Percentiles rank a stretch among this genome's conserved stretches.
These are phyloP conservation scores for Hydrocynus forskahlii DNA, from an alignment of 2,797 vertebrate genomes.

Conservation along the genomic window DNA sequence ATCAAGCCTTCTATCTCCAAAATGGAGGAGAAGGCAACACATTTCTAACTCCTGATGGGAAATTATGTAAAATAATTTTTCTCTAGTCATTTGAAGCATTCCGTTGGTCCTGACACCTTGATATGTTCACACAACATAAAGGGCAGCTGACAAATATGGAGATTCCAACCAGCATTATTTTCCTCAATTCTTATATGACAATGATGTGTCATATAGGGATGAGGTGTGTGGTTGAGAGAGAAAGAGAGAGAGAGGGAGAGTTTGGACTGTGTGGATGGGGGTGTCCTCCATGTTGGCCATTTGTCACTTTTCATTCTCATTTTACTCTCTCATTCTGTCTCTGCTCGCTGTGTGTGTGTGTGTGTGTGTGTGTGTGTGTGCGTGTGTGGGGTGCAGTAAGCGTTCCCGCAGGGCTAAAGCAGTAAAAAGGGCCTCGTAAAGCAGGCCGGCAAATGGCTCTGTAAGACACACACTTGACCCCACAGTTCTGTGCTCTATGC, in stretches of 20 bases:
- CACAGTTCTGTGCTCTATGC: conserved; percentile 29
- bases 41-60: too few relatives aligned
- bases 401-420: conserved; percentile 25
- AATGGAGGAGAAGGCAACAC: too few relatives aligned
- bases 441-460: conserved; percentile 58
- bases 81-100: too few relatives aligned
- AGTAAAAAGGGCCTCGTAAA: conserved; percentile 53
- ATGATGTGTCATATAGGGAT: background rate
- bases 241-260: background rate
- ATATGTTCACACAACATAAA: too few relatives aligned
- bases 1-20: too few relatives aligned
- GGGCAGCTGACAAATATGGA: too few relatives aligned
- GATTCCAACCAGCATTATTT: too few relatives aligned
- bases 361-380: conserved; percentile 25
- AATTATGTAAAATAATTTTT: too few relatives aligned
- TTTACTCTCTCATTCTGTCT: conserved; percentile 4
- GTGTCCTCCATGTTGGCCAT: conserved; percentile 1
- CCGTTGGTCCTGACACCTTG: too few relatives aligned
- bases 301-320: conserved; percentile 8
- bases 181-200: too few relatives aligned
- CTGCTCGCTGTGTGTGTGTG: too few relatives aligned
- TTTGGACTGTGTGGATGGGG: background rate
- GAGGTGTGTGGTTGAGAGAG: background rate
- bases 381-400: conserved; percentile 10
- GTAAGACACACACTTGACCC: conserved; percentile 61